phyloP scores from a whole-genome alignment of 2,797 vertebrate genomes.

The Coracias cyanogaster region DNA sequence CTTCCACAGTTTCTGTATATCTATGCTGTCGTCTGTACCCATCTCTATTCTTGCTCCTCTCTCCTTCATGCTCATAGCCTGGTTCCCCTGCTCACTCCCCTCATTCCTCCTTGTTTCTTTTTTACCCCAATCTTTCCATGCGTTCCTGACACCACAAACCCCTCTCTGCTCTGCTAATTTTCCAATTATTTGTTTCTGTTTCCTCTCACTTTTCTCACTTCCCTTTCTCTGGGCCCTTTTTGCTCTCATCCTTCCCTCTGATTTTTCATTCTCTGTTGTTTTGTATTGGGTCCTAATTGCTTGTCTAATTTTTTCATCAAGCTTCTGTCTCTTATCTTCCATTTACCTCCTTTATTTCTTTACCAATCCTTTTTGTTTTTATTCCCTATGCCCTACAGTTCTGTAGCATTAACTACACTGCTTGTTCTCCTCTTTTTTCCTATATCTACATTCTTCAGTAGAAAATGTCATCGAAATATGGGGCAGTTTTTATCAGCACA shows the following conservation, averaged over 20 bases:
- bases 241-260: background rate
- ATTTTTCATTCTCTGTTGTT: background rate
- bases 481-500: conserved; percentile 4
- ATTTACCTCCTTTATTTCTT: background rate
- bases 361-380: background rate
- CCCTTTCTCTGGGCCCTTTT: background rate
- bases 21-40: background rate
- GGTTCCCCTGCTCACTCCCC: background rate
- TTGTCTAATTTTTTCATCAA: background rate
- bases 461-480: background rate
- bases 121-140: background rate
- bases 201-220: background rate
- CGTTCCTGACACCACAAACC: background rate
- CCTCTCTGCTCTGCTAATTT: fast-evolving
- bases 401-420: background rate
- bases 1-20: background rate
- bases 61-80: background rate
- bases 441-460: background rate
- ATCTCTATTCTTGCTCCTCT: background rate
- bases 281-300: background rate
- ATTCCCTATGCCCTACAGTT: background rate
- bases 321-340: background rate
- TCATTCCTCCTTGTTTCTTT: background rate
- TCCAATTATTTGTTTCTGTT: background rate
- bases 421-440: background rate